phyloP scores from a whole-genome alignment of 2,888 invertebrate species.

The Hofmannophila pseudospretella region DNA sequence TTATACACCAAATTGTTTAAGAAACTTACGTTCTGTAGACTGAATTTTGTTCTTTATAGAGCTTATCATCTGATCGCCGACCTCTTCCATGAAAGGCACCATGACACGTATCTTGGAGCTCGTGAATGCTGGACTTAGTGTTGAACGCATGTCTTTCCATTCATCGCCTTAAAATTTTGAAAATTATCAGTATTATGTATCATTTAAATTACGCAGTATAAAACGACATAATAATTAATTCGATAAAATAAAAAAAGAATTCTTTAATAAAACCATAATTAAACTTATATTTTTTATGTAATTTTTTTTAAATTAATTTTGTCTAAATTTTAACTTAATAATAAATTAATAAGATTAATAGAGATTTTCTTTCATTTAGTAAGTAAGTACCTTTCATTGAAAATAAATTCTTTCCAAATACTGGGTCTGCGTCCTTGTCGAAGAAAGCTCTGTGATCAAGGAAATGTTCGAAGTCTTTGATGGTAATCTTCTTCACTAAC shows the following conservation, averaged over 20 bases:
- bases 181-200: background rate
- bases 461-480: conserved; percentile 77
- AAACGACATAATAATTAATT: too few species aligned
- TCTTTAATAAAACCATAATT: too few species aligned
- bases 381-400: conserved; percentile 27
- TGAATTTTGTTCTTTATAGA: conserved; percentile 29
- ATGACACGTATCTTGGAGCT: conserved; percentile 67
- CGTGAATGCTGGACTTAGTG: conserved; percentile 48
- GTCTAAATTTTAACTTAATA: background rate
- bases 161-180: background rate
- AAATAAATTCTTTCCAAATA: conserved; percentile 64
- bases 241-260: too few species aligned
- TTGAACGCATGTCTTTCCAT: background rate
- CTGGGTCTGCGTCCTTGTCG: conserved; percentile 49
- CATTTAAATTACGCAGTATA: too few species aligned
- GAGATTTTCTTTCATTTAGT: conserved; percentile 19
- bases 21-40: background rate
- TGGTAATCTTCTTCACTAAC: conserved; percentile 61
- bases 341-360: background rate
- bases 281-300: too few species aligned
- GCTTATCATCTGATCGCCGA: conserved; percentile 45
- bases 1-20: too few species aligned
- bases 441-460: conserved; percentile 59
- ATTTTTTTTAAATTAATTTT: too few species aligned
- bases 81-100: conserved; percentile 62